phyloP scores from a whole-genome alignment of 2,888 invertebrate genomes.

The Tanypteryx hageni region DNA sequence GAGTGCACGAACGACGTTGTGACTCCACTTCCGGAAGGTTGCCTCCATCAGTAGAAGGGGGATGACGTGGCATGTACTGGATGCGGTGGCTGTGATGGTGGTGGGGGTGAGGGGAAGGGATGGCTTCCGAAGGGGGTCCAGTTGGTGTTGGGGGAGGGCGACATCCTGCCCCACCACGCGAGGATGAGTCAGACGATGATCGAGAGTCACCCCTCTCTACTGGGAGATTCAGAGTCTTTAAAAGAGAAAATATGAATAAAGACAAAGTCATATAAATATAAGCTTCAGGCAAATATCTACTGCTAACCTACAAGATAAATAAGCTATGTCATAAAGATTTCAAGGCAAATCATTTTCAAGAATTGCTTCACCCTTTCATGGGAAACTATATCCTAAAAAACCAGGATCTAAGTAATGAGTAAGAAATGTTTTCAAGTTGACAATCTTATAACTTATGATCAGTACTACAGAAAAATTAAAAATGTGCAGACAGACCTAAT shows the following conservation, averaged over 20 bases:
- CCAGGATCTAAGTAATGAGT: too few relatives aligned
- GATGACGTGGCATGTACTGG: slow-evolving; percentile 78
- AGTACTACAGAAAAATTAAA: too few relatives aligned
- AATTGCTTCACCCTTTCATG: too few relatives aligned
- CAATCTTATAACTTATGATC: too few relatives aligned
- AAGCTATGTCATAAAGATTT: too few relatives aligned
- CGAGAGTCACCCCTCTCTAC: slow-evolving; percentile 88
- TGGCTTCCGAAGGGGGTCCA: slow-evolving; percentile 70
- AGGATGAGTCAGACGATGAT: slow-evolving; percentile 84
- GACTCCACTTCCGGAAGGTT: slow-evolving; percentile 70
- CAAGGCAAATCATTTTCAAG: too few relatives aligned
- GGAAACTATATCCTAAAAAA: too few relatives aligned
- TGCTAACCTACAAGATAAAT: too few relatives aligned
- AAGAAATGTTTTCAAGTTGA: too few relatives aligned
- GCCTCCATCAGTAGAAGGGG: slow-evolving; percentile 45
- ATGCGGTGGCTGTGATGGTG: slow-evolving; percentile 77
- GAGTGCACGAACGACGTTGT: slow-evolving; percentile 72
- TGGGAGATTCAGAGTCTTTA: slow-evolving; percentile 91
- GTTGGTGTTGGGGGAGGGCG: slow-evolving; percentile 67
- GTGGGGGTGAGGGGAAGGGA: slow-evolving; percentile 69
- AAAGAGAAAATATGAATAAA: slow-evolving; percentile 69
- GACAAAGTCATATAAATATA: too few relatives aligned
- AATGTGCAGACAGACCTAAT: too few relatives aligned
- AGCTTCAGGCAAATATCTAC: too few relatives aligned
- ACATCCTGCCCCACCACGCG: slow-evolving; percentile 73